A percentile compares a stretch with the other conserved stretches of the same genome.
Conservation (phyloP, 2,113 vertebrate species). For the Fulmarus glacialis region DNA sequence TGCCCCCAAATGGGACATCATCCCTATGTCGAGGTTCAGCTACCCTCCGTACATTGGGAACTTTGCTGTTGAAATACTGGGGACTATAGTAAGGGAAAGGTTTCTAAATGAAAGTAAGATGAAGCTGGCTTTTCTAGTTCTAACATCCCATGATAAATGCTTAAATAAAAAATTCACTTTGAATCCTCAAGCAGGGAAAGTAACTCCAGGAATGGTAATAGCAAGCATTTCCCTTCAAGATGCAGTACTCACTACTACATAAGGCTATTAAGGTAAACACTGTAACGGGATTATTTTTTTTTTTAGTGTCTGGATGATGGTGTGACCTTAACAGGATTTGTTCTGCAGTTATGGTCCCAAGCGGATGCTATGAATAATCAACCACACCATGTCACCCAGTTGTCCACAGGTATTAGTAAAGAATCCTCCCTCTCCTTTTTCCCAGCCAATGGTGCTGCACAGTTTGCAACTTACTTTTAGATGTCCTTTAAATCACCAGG, state of each 20-base stretch:
- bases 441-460: neutral
- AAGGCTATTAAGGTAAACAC: neutral
- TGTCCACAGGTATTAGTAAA: neutral
- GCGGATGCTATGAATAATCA: neutral
- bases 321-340: neutral
- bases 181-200: neutral
- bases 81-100: neutral
- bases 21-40: neutral
- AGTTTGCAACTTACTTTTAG: neutral
- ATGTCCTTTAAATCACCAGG: neutral
- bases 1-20: neutral
- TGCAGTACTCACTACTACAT: neutral
- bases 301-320: neutral
- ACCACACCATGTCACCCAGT: neutral
- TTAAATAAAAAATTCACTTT: neutral
- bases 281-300: neutral
- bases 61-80: neutral
- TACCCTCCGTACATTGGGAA: accelerated
- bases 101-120: neutral
- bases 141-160: neutral
- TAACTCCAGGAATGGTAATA: neutral
- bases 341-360: neutral
- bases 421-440: neutral
- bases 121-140: neutral
- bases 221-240: neutral